Evolutionary conservation across 2,888 invertebrate genomes (phyloP).

Genomic region (Sminthurides aquaticus): DNA sequence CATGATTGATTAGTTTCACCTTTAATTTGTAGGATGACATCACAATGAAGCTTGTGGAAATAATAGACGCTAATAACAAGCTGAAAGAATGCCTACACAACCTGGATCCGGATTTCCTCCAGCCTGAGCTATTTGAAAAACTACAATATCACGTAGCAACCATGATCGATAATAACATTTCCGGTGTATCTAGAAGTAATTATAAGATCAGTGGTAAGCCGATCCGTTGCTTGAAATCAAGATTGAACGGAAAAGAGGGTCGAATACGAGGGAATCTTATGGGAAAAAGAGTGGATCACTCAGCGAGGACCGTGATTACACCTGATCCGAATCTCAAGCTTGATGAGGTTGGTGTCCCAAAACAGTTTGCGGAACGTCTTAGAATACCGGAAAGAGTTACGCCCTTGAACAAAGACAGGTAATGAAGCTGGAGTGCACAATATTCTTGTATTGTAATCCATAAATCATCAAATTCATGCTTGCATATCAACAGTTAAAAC

Average conservation of each 20-base stretch:
- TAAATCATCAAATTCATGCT: too few relatives aligned
- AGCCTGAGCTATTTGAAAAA: conserved; percentile 92
- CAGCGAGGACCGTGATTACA: conserved; percentile 95
- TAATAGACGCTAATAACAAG: conserved; percentile 95
- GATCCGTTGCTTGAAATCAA: conserved; percentile 72
- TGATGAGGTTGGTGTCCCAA: conserved; percentile 94
- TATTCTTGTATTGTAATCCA: too few relatives aligned
- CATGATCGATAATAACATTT: conserved; percentile 96
- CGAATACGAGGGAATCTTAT: conserved; percentile 97
- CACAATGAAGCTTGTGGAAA: conserved; percentile 96
- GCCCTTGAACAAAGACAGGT: conserved; percentile 95
- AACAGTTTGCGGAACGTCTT: conserved; percentile 95
- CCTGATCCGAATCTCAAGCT: conserved; percentile 89
- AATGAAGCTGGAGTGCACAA: too few relatives aligned
- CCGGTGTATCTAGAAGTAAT: conserved; percentile 77
- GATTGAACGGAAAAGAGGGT: conserved; percentile 96
- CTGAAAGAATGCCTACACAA: conserved; percentile 86
- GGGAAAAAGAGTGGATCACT: conserved; percentile 99
- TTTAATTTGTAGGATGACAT: conserved; percentile 82
- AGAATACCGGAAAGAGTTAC: conserved; percentile 99
- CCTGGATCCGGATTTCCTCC: conserved; percentile 93
- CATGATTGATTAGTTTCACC: too few relatives aligned
- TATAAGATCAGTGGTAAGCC: background rate
- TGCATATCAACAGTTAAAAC: too few relatives aligned
- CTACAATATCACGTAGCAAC: conserved; percentile 98